Evolutionary conservation across 1,140 invertebrate species (phyloP).

Genomic region (Megalonaias nervosa): DNA sequence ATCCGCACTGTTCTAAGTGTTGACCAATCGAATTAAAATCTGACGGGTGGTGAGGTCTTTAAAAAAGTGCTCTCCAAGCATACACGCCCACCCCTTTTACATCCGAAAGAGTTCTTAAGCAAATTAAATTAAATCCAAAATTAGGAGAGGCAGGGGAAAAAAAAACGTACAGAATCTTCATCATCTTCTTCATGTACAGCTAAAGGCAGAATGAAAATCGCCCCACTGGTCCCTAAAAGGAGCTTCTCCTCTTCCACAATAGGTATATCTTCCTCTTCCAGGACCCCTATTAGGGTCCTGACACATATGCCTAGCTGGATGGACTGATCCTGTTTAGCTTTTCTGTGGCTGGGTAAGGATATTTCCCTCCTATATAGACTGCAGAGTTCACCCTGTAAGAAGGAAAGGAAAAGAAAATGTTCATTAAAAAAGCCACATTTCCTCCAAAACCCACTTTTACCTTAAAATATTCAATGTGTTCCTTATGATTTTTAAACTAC

Average conservation of each 20-base stretch:
- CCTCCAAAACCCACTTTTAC: background rate
- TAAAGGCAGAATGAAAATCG: conserved; percentile 55
- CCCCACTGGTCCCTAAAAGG: conserved; percentile 47
- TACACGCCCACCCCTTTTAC: too few relatives aligned
- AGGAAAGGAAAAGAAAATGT: background rate
- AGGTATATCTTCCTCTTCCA: conserved; percentile 30
- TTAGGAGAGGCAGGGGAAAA: background rate
- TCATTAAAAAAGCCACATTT: background rate
- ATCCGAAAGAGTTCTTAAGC: background rate
- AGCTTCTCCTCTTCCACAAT: conserved; percentile 29
- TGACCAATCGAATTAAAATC: background rate
- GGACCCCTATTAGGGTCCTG: conserved; percentile 38
- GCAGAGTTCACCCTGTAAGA: conserved; percentile 50
- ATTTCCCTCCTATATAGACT: conserved; percentile 52
- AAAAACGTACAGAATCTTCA: conserved; percentile 30
- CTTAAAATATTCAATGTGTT: background rate
- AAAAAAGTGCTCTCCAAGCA: background rate
- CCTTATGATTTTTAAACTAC: background rate
- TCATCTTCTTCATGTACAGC: conserved; percentile 18
- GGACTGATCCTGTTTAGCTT: background rate
- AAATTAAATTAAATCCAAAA: background rate
- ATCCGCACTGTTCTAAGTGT: background rate
- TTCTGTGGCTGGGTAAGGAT: background rate
- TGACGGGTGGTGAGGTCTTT: too few relatives aligned
- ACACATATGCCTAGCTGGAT: conserved; percentile 50